Base-by-base conservation (phyloP, 2,888 invertebrate genomes). In the Netelia melanura region DNA sequence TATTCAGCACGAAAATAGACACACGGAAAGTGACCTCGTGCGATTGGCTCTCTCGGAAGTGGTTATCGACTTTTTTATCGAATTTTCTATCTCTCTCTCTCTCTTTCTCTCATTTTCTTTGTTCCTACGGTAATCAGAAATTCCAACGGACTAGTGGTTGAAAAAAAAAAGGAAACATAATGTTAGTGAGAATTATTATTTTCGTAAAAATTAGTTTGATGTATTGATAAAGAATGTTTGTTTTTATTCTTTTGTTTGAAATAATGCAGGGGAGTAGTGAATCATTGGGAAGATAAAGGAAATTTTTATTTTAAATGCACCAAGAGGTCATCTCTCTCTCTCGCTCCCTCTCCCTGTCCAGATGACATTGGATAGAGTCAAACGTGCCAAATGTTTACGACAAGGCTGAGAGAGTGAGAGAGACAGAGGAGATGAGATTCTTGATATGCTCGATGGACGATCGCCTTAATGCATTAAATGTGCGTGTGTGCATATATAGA, bases 1-100 rank as follows among this genome's bases (percentile, higher is more conserved):
- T 65, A 72, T 62, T 72, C 52, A 48, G 67, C 48, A 61, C 25
- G 61, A 72, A 78, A 83, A 78, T 72, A 78, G 78, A 78, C 54
- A 17, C 52, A 17, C 17, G 48, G 48, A 82, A 83, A 78, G 72
- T 72, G 72, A 72, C 71, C 65, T 61, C 30, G 43, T 61, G 52
- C 52, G 48, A 78, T 71, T 62, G 72, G 48, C 70, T 62, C 71
- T 68, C 65, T 74, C 61, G 67, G 67, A 83, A 83, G 78, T 72
- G 65, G 68, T 79, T 83, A 83, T 83, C 83, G 79, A 79, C 74
- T 78, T 83, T 74, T 74, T 83, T 83, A 83, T 83, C 83, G 70
- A 83, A 79, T 75, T 74, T 61, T 25, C 62, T 52, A n/a, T 38
- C 52, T 48, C 52, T 61, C 75, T 67, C 58, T 54, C 65, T 61